Evolutionary conservation across 2,888 invertebrate species (phyloP), one percentile per base, ranked within the genome.

Genomic region (Epistrophe grossulariae): DNA sequence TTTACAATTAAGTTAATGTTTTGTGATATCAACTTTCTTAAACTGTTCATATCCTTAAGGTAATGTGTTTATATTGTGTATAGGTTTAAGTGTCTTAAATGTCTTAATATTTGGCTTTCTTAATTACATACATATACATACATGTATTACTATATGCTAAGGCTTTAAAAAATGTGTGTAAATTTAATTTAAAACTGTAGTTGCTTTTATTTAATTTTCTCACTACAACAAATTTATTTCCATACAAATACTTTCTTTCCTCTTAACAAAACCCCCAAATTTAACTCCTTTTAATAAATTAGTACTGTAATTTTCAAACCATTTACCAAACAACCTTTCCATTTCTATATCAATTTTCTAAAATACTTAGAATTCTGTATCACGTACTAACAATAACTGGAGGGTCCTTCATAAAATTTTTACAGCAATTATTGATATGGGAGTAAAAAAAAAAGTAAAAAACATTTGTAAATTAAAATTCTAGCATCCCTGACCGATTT

Each of bases 401-500:
- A 66, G 48, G 48, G 66, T 11, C 31, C 48, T 35, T 66, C 50
- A 48, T 68, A 50, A 19, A 68, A 4, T 19, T 50, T 68, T 17
- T 28, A 35, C 68, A 31, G 19, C 19, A 68, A 87, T 87, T 71
- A 87, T 82, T 82, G 79, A 87, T 76, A 24, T 73, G 71, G 66
- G 82, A 74, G 24, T 24, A 19, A 24, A 62, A 62, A 19, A 24
- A 62, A 62, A 60, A 40, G 71, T 70, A 62, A 78, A 78, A 79
- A 87, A 74, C 82, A 87, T 87, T 87, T 87, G 85, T 74, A 87
- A 87, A 87, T 76, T 82, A 71, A 87, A 83, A 82, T 70, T 78
- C 50, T 50, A 79, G 82, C 74, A 68, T 79, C 78, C 64, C 52
- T 64, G 74, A 66, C 70, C 64, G 73, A 74, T 82, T 85, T 85